Evolutionary conservation across 2,113 vertebrate species (phyloP), one percentile per base, ranked within the genome.

Genomic region (Erinaceus europaeus): DNA sequence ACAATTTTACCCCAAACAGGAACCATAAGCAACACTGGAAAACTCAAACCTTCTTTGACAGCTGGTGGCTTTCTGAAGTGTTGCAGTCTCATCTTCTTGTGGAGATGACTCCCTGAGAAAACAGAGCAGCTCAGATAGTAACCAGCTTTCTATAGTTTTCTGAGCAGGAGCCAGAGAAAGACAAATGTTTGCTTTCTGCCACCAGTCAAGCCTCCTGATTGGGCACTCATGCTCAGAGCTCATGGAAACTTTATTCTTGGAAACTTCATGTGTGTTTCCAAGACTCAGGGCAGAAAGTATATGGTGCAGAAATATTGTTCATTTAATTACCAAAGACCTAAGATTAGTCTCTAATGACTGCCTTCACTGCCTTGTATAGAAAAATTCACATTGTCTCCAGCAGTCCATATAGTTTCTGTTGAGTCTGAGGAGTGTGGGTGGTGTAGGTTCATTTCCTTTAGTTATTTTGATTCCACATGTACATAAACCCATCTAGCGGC

Each of bases 241-340:
- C 95, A 96, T 95, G 96, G 96, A 97, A 97, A 96, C 85, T 97
- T 96, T 72, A 94, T 97, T 97, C 96, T 95, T 95, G 96, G 94
- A 97, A 96, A 94, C 93, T 59, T 61, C n/a, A 55, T 76, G 27
- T 67, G 82, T 95, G n/a, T 94, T 94, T 86, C 79, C 0, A 94
- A 81, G 93, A 83, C 74, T 90, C 82, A 9, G 57, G 36, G 52
- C 92, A 81, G 71, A 78, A 79, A 91, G 90, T 59, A 21, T 34
- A 84, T 65, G 86, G 82, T 93, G 92, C 76, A 93, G 93, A 96
- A 96, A 95, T 90, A 94, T 21, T 79, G 40, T 86, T 91, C 91
- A 68, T 46, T 93, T 93, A 59, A 94, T 91, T 72, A 82, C 90
- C 34, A 69, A 95, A 88, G 57, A 71, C 55, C 95, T 96, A 94